These are phyloP conservation scores for Drosophila burlai DNA, from an alignment of 1,140 invertebrate genomes.

Conservation along the genomic window DNA sequence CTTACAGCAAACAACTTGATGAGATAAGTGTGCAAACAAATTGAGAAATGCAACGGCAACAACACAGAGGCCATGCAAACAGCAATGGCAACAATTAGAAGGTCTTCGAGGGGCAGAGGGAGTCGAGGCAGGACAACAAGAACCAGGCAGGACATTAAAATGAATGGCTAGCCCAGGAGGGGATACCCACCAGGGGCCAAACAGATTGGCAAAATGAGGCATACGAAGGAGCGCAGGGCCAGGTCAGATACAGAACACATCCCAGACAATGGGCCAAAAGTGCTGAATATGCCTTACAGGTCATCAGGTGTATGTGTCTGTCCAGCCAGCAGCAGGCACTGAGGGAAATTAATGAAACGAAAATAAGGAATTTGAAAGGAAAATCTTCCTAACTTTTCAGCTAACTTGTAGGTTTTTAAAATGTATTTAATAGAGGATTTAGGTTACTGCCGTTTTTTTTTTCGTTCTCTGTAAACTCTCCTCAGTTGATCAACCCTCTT, in stretches of 20 bases:
- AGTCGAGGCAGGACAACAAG: neutral
- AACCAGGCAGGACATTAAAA: conserved; percentile 40
- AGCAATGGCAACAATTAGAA: conserved; percentile 29
- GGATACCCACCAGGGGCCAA: conserved; percentile 11
- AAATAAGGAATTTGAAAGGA: too few relatives aligned
- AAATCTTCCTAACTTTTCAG: neutral
- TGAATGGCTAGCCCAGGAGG: conserved; percentile 22
- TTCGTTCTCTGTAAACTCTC: conserved; percentile 5
- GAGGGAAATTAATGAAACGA: neutral
- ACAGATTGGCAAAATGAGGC: conserved; percentile 37
- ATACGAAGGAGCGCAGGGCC: neutral
- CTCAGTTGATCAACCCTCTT: conserved; percentile 27
- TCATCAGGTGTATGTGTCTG: conserved; percentile 35
- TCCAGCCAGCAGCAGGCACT: conserved; percentile 1
- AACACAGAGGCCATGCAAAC: conserved; percentile 3
- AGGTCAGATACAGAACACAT: neutral
- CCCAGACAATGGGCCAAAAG: conserved; percentile 50
- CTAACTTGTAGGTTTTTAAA: neutral
- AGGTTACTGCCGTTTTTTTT: too few relatives aligned
- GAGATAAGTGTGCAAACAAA: conserved; percentile 76
- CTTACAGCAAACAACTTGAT: conserved; percentile 31
- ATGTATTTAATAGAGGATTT: neutral
- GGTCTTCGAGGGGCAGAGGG: neutral
- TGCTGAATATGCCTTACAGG: conserved; percentile 66
- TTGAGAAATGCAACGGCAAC: conserved; percentile 68